Evolutionary conservation across 53 echinoderm and acorn worm genomes (phyloP).

Genomic region (Mesocentrotus franciscanus): DNA sequence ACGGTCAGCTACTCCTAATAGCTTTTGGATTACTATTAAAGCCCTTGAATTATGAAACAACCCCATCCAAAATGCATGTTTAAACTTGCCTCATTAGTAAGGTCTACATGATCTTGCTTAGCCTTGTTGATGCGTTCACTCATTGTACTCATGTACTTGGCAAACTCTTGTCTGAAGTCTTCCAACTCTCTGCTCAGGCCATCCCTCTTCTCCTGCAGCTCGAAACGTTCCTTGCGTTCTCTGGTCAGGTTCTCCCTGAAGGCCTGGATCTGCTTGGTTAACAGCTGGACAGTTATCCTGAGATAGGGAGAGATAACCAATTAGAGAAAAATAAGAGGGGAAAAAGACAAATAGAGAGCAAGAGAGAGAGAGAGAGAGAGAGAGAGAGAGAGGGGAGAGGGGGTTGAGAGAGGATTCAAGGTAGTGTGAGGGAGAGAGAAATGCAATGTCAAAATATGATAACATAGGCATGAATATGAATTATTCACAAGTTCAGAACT

Average conservation of each 20-base stretch:
- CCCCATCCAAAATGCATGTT: neutral
- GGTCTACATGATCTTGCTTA: slow-evolving; percentile 91
- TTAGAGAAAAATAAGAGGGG: neutral
- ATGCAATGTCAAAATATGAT: neutral
- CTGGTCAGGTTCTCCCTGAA: slow-evolving; percentile 85
- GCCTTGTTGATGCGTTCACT: slow-evolving; percentile 89
- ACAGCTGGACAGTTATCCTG: slow-evolving; percentile 88
- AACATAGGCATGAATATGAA: too few species aligned
- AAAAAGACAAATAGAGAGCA: neutral
- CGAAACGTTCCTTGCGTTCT: slow-evolving; percentile 95
- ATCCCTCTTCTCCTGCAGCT: slow-evolving; percentile 94
- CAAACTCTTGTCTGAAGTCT: slow-evolving; percentile 87
- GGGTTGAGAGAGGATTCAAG: neutral
- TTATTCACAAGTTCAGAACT: too few species aligned
- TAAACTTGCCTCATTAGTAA: slow-evolving; percentile 83
- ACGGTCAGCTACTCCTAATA: neutral
- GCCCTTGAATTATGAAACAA: too few species aligned
- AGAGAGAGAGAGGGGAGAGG: neutral
- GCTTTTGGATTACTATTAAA: too few species aligned
- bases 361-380: neutral
- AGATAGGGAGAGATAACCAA: neutral
- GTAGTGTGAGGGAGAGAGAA: neutral
- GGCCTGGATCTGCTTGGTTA: slow-evolving; percentile 86
- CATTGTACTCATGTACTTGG: slow-evolving; percentile 88
- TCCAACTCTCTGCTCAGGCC: slow-evolving; percentile 83